phyloP scores from a whole-genome alignment of 2,797 vertebrate species.

The Argyrosomus regius region DNA sequence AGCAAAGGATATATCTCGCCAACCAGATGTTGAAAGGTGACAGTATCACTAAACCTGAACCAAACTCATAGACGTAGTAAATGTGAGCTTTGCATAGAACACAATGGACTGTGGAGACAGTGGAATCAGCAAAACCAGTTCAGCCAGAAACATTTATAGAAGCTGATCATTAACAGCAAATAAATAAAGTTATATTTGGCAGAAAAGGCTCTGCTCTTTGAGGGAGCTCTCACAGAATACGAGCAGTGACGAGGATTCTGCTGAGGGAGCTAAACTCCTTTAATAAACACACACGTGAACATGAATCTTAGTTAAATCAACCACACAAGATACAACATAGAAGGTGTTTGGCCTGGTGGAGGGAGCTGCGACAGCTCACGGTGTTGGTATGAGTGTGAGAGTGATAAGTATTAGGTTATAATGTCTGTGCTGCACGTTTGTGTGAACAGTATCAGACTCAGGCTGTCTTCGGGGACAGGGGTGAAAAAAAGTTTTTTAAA shows the following conservation, averaged over 20 bases:
- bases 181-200: not conserved
- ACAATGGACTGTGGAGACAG: not conserved
- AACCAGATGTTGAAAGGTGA: not conserved
- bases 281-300: not conserved
- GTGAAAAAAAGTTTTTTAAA: not conserved
- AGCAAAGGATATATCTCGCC: not conserved
- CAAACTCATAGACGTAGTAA: not conserved
- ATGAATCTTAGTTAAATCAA: slow-evolving; percentile 6
- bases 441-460: not conserved
- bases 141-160: not conserved
- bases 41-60: not conserved
- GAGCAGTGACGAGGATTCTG: not conserved
- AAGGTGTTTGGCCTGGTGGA: not conserved
- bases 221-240: not conserved
- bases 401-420: not conserved
- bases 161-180: not conserved
- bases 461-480: not conserved
- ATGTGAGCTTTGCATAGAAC: not conserved
- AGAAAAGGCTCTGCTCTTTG: slow-evolving; percentile 1
- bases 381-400: not conserved
- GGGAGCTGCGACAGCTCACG: not conserved
- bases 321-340: not conserved
- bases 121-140: slow-evolving; percentile 6
- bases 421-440: not conserved
- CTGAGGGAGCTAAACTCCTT: slow-evolving; percentile 7